Evolutionary conservation across 1,140 invertebrate species (phyloP).

Genomic region (Dreissena polymorpha): DNA sequence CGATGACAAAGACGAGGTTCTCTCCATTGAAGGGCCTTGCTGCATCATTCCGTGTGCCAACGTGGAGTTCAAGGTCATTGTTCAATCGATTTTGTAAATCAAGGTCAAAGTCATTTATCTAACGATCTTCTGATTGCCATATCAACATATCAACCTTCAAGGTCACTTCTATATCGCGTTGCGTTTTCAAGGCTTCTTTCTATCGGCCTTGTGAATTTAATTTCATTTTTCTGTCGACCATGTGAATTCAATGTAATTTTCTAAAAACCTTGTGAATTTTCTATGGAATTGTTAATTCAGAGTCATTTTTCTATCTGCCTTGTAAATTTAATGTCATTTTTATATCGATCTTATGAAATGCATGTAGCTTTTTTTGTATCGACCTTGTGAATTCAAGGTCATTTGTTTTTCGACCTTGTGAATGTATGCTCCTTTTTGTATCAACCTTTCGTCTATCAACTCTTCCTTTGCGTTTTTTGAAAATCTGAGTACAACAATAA

Average conservation of each 20-base stretch:
- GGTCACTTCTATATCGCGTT: not conserved
- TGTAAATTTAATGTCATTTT: no score
- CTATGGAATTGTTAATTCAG: no score
- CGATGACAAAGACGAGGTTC: slow-evolving; percentile 18
- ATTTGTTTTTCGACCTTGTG: no score
- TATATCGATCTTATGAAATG: no score
- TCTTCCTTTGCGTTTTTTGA: no score
- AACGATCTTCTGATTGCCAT: not conserved
- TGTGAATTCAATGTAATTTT: not conserved
- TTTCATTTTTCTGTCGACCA: not conserved
- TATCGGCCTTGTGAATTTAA: not conserved
- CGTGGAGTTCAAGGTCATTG: not conserved
- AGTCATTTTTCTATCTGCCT: no score
- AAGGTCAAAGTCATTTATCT: not conserved
- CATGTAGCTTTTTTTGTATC: no score
- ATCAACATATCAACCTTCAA: not conserved
- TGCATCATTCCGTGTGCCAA: slow-evolving; percentile 37
- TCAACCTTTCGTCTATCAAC: no score
- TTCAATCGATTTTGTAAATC: not conserved
- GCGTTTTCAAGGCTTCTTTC: not conserved
- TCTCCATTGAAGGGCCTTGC: slow-evolving; percentile 48
- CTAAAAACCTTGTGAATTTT: no score
- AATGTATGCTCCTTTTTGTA: no score
- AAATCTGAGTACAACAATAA: no score
- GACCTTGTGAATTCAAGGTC: no score